Conservation (phyloP, 2,113 vertebrate species). For the Limanda limanda region DNA sequence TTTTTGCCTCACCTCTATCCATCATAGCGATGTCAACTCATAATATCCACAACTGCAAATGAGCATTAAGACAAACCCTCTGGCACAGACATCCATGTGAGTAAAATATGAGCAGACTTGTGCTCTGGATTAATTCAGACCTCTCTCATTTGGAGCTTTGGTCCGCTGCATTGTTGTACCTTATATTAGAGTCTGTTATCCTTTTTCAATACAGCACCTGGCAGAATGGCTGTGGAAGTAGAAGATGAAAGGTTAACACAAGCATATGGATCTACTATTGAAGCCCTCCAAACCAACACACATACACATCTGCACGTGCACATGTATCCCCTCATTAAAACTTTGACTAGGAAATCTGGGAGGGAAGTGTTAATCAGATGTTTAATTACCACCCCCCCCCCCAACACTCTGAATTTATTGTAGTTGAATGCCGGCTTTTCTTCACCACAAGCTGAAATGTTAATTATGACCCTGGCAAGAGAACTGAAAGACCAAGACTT, state of each 20-base stretch:
- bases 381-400: slow-evolving; percentile 57
- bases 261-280: slow-evolving; percentile 60
- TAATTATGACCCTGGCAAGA: slow-evolving; percentile 87
- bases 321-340: slow-evolving; percentile 57
- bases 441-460: slow-evolving; percentile 86
- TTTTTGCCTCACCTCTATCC: slow-evolving; percentile 33
- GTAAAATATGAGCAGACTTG: slow-evolving; percentile 35
- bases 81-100: slow-evolving; percentile 18
- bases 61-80: slow-evolving; percentile 55
- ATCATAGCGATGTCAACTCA: slow-evolving; percentile 42
- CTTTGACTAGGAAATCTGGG: slow-evolving; percentile 54
- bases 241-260: slow-evolving; percentile 62
- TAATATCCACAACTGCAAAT: slow-evolving; percentile 60
- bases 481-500: slow-evolving; percentile 84
- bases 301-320: slow-evolving; percentile 22
- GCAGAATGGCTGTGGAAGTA: slow-evolving; percentile 24
- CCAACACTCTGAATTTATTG: slow-evolving; percentile 51
- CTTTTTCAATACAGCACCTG: slow-evolving; percentile 19
- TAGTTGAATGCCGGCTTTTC: slow-evolving; percentile 78
- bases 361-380: slow-evolving; percentile 74
- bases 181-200: slow-evolving; percentile 36
- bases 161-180: slow-evolving; percentile 20
- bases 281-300: slow-evolving; percentile 21
- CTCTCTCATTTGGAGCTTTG: slow-evolving; percentile 7
- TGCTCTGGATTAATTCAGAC: slow-evolving; percentile 53